Conservation (phyloP, 1,140 invertebrate species). For the Neoseiulus cucumeris region DNA sequence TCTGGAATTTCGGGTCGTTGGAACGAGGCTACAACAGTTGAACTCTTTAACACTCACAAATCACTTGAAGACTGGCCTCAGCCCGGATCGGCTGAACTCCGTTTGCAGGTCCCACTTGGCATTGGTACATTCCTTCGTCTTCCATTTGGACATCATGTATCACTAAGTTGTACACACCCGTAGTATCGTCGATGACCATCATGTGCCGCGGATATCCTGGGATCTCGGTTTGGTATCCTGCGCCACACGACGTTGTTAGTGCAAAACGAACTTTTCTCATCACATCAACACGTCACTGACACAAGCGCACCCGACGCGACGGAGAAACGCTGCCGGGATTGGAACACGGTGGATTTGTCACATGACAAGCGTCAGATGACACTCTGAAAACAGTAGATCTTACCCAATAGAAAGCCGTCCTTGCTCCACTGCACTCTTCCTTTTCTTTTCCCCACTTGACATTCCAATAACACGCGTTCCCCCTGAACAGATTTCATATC, state of each 20-base stretch:
- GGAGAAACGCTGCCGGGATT: no score
- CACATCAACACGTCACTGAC: no score
- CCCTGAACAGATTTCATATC: slow-evolving; percentile 58
- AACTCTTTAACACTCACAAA: background rate
- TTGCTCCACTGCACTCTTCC: slow-evolving; percentile 81
- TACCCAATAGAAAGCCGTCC: slow-evolving; percentile 72
- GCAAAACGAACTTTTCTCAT: no score
- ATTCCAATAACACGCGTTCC: slow-evolving; percentile 53
- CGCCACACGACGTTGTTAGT: slow-evolving; percentile 3
- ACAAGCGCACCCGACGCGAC: no score
- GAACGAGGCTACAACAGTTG: no score
- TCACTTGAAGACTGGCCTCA: background rate
- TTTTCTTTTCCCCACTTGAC: slow-evolving; percentile 58
- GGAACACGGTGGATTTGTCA: no score
- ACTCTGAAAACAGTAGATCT: slow-evolving; percentile 23
- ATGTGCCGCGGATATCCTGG: slow-evolving; percentile 61
- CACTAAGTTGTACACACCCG: slow-evolving; percentile 58
- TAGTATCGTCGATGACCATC: slow-evolving; percentile 50
- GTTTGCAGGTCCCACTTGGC: slow-evolving; percentile 10
- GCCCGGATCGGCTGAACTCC: background rate
- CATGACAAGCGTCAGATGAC: no score
- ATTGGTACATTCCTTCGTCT: slow-evolving; percentile 3
- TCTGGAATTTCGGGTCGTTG: no score
- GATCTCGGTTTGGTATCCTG: slow-evolving; percentile 56
- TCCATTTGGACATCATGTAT: slow-evolving; percentile 32